A percentile compares a stretch with the other conserved stretches of the same genome.
Conservation (phyloP, 2,113 vertebrate species). For the Hirundichthys speculiger region DNA sequence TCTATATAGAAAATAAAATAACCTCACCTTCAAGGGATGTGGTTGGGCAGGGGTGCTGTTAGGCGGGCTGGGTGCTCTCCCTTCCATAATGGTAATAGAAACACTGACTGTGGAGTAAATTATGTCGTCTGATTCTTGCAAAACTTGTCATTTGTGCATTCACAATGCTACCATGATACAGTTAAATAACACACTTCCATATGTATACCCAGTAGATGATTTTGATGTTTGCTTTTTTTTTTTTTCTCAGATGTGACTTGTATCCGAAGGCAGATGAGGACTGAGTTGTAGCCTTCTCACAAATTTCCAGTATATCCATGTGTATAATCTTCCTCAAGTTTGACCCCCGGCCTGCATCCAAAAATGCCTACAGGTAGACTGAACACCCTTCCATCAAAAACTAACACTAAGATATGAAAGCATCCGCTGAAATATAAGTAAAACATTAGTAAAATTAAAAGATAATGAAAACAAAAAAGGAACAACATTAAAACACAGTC, state of each 20-base stretch:
- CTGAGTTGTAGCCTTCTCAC: conserved; percentile 40
- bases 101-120: too few relatives aligned
- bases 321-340: conserved; percentile 99
- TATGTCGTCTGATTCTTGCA: too few relatives aligned
- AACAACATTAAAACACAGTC: too few relatives aligned
- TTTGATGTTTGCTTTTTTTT: neutral
- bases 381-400: neutral
- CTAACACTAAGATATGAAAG: neutral
- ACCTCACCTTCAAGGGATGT: too few relatives aligned
- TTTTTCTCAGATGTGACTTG: conserved; percentile 73
- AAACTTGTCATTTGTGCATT: neutral
- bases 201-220: neutral
- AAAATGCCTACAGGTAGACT: conserved; percentile 96
- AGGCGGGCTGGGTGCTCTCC: too few relatives aligned
- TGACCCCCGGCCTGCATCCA: conserved; percentile 92
- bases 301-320: conserved; percentile 82
- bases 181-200: neutral
- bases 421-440: neutral
- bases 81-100: too few relatives aligned
- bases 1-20: too few relatives aligned
- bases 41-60: too few relatives aligned
- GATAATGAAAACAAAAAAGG: too few relatives aligned
- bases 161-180: too few relatives aligned
- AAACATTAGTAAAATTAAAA: too few relatives aligned
- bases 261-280: conserved; percentile 60